Percentiles rank a stretch among this genome's conserved stretches.
These are phyloP conservation scores for Apus apus DNA, from an alignment of 2,113 vertebrate species.

Conservation along the genomic window DNA sequence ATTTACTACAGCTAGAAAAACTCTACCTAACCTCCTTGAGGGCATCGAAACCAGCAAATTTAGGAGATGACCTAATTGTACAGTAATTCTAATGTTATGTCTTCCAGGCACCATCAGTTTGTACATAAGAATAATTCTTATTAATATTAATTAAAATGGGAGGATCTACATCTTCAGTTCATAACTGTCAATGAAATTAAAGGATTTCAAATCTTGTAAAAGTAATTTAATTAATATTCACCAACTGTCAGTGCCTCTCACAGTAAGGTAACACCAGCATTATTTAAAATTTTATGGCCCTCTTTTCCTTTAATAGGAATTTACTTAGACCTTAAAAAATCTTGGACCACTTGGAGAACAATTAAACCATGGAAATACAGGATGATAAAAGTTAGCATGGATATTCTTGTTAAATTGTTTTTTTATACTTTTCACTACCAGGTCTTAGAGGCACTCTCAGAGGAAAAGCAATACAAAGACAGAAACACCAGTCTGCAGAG, in stretches of 20 bases:
- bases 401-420: neutral
- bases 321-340: neutral
- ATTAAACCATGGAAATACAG: neutral
- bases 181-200: neutral
- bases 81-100: neutral
- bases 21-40: neutral
- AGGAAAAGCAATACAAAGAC: neutral
- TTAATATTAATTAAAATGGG: neutral
- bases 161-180: neutral
- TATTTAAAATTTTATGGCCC: neutral
- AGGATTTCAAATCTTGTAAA: neutral
- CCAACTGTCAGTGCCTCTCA: neutral
- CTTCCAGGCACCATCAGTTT: neutral
- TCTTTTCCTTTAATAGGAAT: neutral
- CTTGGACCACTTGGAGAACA: neutral
- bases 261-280: neutral
- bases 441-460: neutral
- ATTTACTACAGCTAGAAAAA: neutral
- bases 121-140: neutral
- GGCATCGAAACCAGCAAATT: neutral
- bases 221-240: neutral
- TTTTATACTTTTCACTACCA: neutral
- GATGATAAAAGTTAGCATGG: neutral
- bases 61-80: neutral
- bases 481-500: neutral